These are phyloP conservation scores for Sebastes fasciatus DNA, from an alignment of 2,113 vertebrate species.

Conservation along the genomic window DNA sequence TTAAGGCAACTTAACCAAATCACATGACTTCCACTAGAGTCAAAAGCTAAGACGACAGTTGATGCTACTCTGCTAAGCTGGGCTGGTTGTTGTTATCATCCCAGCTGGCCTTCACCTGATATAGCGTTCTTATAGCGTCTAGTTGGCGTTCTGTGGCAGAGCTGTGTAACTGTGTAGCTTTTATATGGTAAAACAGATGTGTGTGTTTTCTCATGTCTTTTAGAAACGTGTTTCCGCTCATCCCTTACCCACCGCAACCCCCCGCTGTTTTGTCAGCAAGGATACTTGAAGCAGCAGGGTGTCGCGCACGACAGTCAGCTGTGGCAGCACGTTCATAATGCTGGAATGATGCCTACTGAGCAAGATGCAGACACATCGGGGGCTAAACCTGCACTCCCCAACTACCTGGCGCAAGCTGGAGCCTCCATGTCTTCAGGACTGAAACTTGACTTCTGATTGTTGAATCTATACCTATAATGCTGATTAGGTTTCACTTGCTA, in stretches of 20 bases:
- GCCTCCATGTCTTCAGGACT: constrained; percentile 79
- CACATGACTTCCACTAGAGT: too few species aligned
- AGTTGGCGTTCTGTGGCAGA: too few species aligned
- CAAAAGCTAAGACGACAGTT: too few species aligned
- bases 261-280: constrained; percentile 91
- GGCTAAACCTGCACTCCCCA: constrained; percentile 54
- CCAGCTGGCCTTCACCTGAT: too few species aligned
- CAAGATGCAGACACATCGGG: background rate
- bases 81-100: too few species aligned
- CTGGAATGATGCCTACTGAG: constrained; percentile 64
- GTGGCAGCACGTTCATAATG: constrained; percentile 59
- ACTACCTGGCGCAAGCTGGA: constrained; percentile 69
- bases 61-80: too few species aligned
- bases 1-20: too few species aligned
- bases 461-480: constrained; percentile 16
- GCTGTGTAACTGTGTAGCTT: too few species aligned
- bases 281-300: constrained; percentile 89
- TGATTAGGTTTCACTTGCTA: constrained; percentile 52
- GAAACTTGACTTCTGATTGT: constrained; percentile 86
- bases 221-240: constrained; percentile 94
- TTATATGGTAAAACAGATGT: too few species aligned
- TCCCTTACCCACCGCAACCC: constrained; percentile 89
- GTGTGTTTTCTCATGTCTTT: constrained; percentile 24
- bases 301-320: constrained; percentile 77
- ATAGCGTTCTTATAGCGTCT: too few species aligned